phyloP scores from a whole-genome alignment of 2,888 invertebrate genomes.

The Clitarchus hookeri region DNA sequence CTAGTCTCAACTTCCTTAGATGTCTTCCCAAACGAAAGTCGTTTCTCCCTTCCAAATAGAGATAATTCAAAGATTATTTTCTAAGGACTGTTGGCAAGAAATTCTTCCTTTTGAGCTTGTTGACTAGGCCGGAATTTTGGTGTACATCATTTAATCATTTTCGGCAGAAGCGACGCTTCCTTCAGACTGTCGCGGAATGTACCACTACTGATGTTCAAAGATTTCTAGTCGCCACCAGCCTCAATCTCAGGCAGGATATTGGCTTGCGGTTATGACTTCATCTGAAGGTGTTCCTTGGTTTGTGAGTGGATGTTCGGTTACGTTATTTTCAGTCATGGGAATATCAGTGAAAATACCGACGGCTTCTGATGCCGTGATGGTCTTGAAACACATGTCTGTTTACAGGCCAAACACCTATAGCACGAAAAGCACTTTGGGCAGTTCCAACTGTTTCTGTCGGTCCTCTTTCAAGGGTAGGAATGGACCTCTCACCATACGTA shows the following conservation, averaged over 20 bases:
- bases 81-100: conserved; percentile 35
- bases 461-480: no score
- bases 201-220: conserved; percentile 4
- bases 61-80: conserved; percentile 15
- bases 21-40: not conserved
- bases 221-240: conserved; percentile 34
- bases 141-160: conserved; percentile 24
- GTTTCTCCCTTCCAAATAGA: not conserved
- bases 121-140: not conserved
- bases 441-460: no score
- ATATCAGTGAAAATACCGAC: not conserved
- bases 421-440: no score
- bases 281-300: not conserved
- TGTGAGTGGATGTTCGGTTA: not conserved
- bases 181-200: not conserved
- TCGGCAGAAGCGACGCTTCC: not conserved
- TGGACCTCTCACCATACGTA: no score
- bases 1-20: conserved; percentile 11
- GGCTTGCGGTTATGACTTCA: not conserved
- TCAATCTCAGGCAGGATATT: not conserved
- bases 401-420: not conserved
- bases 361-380: conserved; percentile 34
- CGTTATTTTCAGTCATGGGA: not conserved
- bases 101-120: conserved; percentile 15
- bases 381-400: conserved; percentile 36